Evolutionary conservation across 2,113 vertebrate species (phyloP), one percentile per base, ranked within the genome.

Genomic region (Cyphomyrus plagiostoma): DNA sequence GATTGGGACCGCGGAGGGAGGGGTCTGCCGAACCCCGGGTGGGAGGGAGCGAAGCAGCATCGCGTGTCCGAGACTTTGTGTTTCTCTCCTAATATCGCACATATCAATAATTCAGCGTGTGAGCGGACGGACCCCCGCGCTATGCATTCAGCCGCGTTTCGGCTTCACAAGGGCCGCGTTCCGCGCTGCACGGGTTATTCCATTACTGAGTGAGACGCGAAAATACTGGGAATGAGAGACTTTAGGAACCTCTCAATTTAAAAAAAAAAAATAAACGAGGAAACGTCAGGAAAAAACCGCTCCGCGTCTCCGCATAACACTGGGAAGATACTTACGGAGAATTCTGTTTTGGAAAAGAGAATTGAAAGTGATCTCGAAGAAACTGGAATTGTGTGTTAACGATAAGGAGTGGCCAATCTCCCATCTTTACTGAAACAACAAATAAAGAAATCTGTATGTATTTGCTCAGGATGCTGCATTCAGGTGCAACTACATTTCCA

Each of bases 51-150:
- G 92, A 91, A 92, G 94, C 93, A 90, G 93, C 90, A 92, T 92
- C 91, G 89, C 93, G 35, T 91, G 92, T 95, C 93, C 94, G 91
- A 95, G 95, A 94, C 96, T 96, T 96, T 97, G 96, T 97, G 96
- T 95, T 96, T 93, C 90, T 93, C 96, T 95, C 94, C 95, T 95
- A 94, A 95, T 94, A 94, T 94, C 95, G 93, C 96, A 95, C 95
- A 94, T 95, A 96, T 97, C 96, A 97, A 96, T 96, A 96, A 96
- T 96, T 96, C 94, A 97, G 95, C 94, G 95, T 94, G 94, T 93
- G 94, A 94, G 94, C 94, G 94, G 95, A 95, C 94, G 93, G 94
- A 95, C 92, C 92, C 62, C 92, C 94, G 94, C 96, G 95, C 96
- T 95, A 97, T 97, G 97, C 93, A 90, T 96, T 93, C 94, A 92